Evolutionary conservation across 2,888 invertebrate species (phyloP).

Genomic region (Lithosia quadra): DNA sequence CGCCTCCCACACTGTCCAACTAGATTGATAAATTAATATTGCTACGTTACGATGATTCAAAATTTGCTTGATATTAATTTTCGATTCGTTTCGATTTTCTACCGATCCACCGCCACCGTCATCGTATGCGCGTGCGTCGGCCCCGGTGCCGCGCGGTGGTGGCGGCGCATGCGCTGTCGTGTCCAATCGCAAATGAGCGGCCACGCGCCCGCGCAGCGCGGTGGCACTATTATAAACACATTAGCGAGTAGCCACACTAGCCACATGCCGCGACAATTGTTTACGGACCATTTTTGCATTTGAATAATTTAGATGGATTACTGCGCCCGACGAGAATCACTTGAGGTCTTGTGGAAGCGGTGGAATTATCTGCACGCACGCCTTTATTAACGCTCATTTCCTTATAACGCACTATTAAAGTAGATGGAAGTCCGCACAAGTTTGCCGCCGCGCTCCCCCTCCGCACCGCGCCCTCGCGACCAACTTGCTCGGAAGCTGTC

Average conservation of each 20-base stretch:
- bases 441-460: conserved; percentile 2
- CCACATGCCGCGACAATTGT: conserved; percentile 52
- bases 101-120: conserved; percentile 20
- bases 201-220: conserved; percentile 42
- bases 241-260: conserved; percentile 44
- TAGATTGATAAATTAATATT: conserved; percentile 40
- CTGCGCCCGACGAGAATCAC: conserved; percentile 17
- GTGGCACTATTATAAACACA: conserved; percentile 60
- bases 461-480: conserved; percentile 2
- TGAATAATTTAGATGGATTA: conserved; percentile 68
- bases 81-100: conserved; percentile 51
- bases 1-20: not conserved
- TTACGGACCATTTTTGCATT: conserved; percentile 67
- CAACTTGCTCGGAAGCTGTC: conserved; percentile 21
- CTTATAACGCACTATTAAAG: conserved; percentile 29
- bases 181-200: conserved; percentile 55
- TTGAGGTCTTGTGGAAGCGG: conserved; percentile 27
- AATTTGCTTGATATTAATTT: conserved; percentile 41
- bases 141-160: conserved; percentile 10
- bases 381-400: conserved; percentile 27
- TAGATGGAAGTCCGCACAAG: conserved; percentile 19
- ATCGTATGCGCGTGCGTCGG: conserved; percentile 41
- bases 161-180: conserved; percentile 31
- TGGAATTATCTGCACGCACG: conserved; percentile 22
- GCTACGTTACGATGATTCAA: conserved; percentile 25